phyloP scores from a whole-genome alignment of 2,797 vertebrate species.

The Molossus alvarezi region DNA sequence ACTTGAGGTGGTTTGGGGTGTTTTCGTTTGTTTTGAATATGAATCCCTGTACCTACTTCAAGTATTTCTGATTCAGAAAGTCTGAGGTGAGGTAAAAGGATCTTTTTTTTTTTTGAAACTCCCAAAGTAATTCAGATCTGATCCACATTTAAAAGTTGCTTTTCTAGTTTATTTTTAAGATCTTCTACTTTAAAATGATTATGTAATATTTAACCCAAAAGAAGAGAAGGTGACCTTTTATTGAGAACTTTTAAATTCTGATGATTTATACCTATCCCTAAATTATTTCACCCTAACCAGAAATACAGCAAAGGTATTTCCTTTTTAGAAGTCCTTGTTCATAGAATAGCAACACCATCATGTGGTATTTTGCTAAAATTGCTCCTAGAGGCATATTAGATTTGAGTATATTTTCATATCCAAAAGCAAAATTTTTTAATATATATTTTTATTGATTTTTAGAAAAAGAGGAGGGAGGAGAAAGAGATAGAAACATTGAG shows the following conservation, averaged over 20 bases:
- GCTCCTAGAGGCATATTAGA: background rate
- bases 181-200: background rate
- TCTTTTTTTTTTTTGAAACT: background rate
- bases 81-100: background rate
- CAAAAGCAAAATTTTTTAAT: background rate
- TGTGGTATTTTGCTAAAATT: slow-evolving; percentile 76
- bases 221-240: background rate
- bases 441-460: background rate
- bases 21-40: background rate
- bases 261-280: background rate
- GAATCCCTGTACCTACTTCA: background rate
- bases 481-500: no score
- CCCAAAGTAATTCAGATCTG: background rate
- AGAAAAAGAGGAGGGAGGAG: no score
- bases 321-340: background rate
- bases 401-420: slow-evolving; percentile 3
- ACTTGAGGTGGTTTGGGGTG: background rate
- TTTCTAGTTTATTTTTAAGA: background rate
- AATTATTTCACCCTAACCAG: slow-evolving; percentile 28
- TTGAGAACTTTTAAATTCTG: background rate
- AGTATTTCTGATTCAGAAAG: background rate
- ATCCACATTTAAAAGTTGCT: background rate
- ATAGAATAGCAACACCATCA: slow-evolving; percentile 72
- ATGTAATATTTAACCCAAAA: background rate
- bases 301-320: background rate